Evolutionary conservation across 1,140 invertebrate species (phyloP).

Genomic region (Pachyrhynchus sulphureomaculatus): DNA sequence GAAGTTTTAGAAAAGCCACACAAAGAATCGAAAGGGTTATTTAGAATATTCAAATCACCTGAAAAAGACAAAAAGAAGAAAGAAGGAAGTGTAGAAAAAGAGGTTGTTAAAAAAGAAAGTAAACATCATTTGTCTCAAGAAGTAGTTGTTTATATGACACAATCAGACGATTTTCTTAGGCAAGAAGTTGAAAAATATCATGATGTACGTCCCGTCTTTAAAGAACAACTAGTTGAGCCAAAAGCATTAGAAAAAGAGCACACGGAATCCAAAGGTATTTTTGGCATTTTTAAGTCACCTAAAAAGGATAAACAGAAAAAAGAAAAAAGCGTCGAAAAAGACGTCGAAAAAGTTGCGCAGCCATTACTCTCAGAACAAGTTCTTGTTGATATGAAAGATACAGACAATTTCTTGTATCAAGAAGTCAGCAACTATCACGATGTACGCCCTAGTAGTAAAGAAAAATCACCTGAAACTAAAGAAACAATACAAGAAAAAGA

Average conservation of each 20-base stretch:
- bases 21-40: conserved; percentile 23
- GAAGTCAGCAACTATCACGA: background rate
- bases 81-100: conserved; percentile 12
- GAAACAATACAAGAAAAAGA: conserved; percentile 1
- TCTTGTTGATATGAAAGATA: too few relatives aligned
- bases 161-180: conserved; percentile 20
- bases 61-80: conserved; percentile 20
- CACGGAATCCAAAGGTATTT: conserved; percentile 3
- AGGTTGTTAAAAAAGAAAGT: background rate
- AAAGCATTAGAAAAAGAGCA: conserved; percentile 1
- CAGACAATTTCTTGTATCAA: too few relatives aligned
- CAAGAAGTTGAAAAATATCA: conserved; percentile 27
- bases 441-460: background rate
- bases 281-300: background rate
- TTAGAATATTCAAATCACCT: conserved; percentile 19
- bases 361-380: background rate
- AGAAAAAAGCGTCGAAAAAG: background rate
- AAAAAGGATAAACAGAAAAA: conserved; percentile 15
- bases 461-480: background rate
- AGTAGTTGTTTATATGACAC: conserved; percentile 8
- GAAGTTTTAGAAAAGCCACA: conserved; percentile 9
- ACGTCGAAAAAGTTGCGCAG: background rate
- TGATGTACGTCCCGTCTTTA: conserved; percentile 26
- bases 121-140: conserved; percentile 1
- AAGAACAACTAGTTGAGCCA: background rate